Conservation (phyloP, 2,113 vertebrate species). For the Boulengerochromis microlepis region DNA sequence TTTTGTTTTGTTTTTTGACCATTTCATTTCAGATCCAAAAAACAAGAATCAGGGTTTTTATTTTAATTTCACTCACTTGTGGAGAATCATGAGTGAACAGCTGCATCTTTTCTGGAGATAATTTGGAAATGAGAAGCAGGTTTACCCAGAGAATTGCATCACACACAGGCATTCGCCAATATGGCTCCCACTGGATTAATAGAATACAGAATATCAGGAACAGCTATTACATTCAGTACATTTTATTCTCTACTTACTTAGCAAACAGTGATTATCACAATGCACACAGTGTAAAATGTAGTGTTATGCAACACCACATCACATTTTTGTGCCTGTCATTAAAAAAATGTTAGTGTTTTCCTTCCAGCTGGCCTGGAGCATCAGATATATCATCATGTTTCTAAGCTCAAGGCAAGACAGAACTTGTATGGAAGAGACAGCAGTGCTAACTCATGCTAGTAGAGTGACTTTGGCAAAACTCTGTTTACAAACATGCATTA, state of each 20-base stretch:
- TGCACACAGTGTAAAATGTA: background rate
- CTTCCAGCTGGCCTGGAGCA: background rate
- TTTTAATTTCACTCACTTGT: background rate
- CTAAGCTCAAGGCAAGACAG: background rate
- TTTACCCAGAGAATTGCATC: constrained; percentile 19
- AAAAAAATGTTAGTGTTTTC: background rate
- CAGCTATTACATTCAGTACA: constrained; percentile 15
- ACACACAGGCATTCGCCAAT: constrained; percentile 9
- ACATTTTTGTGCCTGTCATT: background rate
- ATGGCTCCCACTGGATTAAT: constrained; percentile 25
- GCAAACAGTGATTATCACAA: background rate
- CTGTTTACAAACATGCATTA: background rate
- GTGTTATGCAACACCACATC: background rate
- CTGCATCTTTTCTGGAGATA: background rate
- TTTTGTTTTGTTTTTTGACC: background rate
- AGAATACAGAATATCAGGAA: constrained; percentile 33
- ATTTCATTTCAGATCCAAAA: background rate
- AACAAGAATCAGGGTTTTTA: background rate
- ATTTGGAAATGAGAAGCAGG: background rate
- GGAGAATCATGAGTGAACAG: background rate
- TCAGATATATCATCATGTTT: background rate
- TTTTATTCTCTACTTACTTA: constrained; percentile 30
- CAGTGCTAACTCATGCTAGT: background rate
- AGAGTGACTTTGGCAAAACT: background rate
- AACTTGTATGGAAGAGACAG: background rate